Evolutionary conservation across 2,888 invertebrate species (phyloP), one percentile per base, ranked within the genome.

Genomic region (Chromoteleia sp.): DNA sequence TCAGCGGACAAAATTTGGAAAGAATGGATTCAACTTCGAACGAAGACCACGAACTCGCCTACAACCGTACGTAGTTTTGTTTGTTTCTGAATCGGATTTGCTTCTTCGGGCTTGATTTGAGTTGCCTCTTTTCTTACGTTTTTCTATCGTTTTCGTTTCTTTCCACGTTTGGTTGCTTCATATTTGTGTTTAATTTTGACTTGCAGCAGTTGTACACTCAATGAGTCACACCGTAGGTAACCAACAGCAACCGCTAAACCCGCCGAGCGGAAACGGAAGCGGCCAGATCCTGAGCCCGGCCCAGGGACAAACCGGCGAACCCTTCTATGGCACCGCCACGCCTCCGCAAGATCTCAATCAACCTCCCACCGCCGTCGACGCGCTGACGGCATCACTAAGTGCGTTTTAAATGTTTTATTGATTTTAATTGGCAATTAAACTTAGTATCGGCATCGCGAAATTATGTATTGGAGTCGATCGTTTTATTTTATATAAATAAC

Each of bases 301-400:
- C 0, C 91, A 91, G 79, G 89, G 88, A 29, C 91, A 90, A 84
- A 84, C 89, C n/a, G 85, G 87, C 0, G 91, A 91, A 48, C 81
- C 89, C 8, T 91, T 91, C 81, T 91, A 91, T 70, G 86, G 88
- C 52, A 89, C 91, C 8, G 86, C 88, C 4, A 90, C 91, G n/a
- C 89, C 91, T 0, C 89, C 91, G n/a, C 91, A 91, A 80, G 91
- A 91, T 80, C 86, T 91, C 19, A 91, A 90, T 84, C 91, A 91
- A 81, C 87, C 89, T 3, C 86, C 89, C 21, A 85, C 89, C 14
- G 86, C 86, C 4, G 91, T 91, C 17, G 91, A 91, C 63, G 88
- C 89, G 0, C 83, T 91, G 52, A 84, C 91, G 2, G 91, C 90
- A 6, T 87, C 91, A 4, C 85, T 91, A 79, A 89, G 90, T 90